Base-by-base conservation (phyloP, 2,888 invertebrate genomes). In the Clostera curtula region DNA sequence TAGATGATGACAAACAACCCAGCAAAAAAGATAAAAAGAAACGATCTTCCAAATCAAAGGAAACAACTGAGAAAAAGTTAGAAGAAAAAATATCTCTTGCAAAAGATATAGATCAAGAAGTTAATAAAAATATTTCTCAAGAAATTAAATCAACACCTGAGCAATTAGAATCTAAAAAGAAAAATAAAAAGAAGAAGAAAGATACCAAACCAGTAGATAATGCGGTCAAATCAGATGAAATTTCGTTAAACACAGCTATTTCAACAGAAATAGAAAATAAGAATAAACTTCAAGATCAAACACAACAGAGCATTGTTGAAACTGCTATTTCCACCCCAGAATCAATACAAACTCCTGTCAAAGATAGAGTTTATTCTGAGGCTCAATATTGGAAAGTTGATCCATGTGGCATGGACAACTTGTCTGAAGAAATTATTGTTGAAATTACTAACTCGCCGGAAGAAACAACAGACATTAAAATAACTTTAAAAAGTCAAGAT, bases 301-400 rank as follows among this genome's bases (percentile, higher is more conserved):
- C 34, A n/a, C 29, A 31, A n/a, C 25, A 34, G 24, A 56, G 51
- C 36, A 30, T 43, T 4, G 30, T 52, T 13, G 52, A 57, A 17
- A 63, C 64, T 14, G 51, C 71, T 12, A 34, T 66, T 15, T 71
- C 73, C 9, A 80, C 76, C 5, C 80, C 82, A 2, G 82, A 82
- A 32, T 71, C 69, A 1, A 27, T 70, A 31, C 69, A 72, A 34
- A 83, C 83, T 9, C 83, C 83, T 7, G 43, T 77, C 3, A 83
- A 82, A 59, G 83, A 83, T 3, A 65, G 76, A 36, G 34, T 70
- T 12, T 83, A 70, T 45, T 71, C 75, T 2, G 83, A 83, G 51
- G 75, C 79, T 24, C 83, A 83, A 24, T 83, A 58, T 35, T 83
- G 83, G 83, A 83, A 77, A 61, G 45, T 58, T 15, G 69, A 74